These are phyloP conservation scores for Bradysia coprophila DNA, from an alignment of 1,140 invertebrate species.

Conservation along the genomic window DNA sequence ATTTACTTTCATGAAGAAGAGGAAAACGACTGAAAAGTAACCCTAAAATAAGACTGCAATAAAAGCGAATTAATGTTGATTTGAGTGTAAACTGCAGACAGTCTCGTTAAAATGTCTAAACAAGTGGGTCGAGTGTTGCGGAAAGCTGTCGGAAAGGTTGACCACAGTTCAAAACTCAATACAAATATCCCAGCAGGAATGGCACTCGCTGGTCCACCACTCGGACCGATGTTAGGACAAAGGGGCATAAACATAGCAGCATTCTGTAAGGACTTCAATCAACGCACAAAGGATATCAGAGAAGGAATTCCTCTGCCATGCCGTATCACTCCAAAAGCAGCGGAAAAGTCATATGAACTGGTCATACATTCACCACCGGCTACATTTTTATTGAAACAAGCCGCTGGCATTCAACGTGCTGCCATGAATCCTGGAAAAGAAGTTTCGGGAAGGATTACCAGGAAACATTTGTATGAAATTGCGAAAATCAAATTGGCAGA, in stretches of 20 bases:
- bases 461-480: slow-evolving; percentile 98
- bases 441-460: slow-evolving; percentile 72
- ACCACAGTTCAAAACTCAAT: slow-evolving; percentile 49
- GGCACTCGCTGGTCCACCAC: slow-evolving; percentile 68
- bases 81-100: too few relatives aligned
- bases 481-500: slow-evolving; percentile 85
- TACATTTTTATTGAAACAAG: slow-evolving; percentile 81
- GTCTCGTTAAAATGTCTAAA: slow-evolving; percentile 68
- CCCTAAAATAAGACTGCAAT: too few relatives aligned
- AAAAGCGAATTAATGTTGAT: too few relatives aligned
- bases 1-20: too few relatives aligned
- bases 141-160: slow-evolving; percentile 49
- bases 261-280: slow-evolving; percentile 98
- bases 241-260: slow-evolving; percentile 87
- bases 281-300: slow-evolving; percentile 80
- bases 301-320: slow-evolving; percentile 80
- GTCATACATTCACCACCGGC: slow-evolving; percentile 68
- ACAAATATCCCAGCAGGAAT: slow-evolving; percentile 72
- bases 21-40: too few relatives aligned
- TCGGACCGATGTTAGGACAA: slow-evolving; percentile 85
- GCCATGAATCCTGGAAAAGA: slow-evolving; percentile 66
- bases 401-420: slow-evolving; percentile 74
- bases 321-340: slow-evolving; percentile 57
- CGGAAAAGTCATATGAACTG: slow-evolving; percentile 75
- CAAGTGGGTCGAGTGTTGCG: slow-evolving; percentile 39